Base-by-base conservation (phyloP, 2,113 vertebrate species). In the Mus pahari region DNA sequence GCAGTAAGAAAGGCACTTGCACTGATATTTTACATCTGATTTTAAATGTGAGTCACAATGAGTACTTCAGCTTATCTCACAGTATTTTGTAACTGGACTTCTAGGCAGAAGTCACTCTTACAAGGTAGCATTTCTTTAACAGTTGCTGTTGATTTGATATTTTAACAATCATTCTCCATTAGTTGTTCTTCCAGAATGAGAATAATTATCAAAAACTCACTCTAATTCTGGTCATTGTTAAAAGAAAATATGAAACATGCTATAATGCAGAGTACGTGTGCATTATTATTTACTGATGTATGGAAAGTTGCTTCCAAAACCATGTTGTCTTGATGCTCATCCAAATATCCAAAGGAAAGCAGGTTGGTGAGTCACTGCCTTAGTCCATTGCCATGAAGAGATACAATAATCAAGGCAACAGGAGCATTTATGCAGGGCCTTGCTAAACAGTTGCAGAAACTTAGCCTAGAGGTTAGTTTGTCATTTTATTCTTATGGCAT, bases 1-100 rank as follows among this genome's bases (percentile, higher is more conserved):
- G 78, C 79, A 55, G 24, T 58, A 90, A 91, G 95, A 89, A 24
- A n/a, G 48, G 22, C 75, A 26, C 58, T 39, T 90, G 74, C 82
- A 45, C 3, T 64, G 58, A 84, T 6, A 92, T 14, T n/a, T 55
- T 42, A 8, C 28, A 20, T 60, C 45, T 45, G 48, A 16, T 70
- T 70, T 88, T 78, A 62, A n/a, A 58, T 36, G 31, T 82, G 33
- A 55, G 58, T 91, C 36, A 82, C 73, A 87, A 81, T 33, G 11
- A 64, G 77, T 70, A 16, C 7, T 78, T 93, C 33, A 42, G 55
- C 7, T 74, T 86, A 3, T 88, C 95, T 86, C 24, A 45, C n/a
- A 26, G 7, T 22, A 0, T 22, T 55, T 86, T 1, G 50, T 82
- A n/a, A 2, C 8, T 77, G 13, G 12, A 17, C 70, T 86, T 64